Base-by-base conservation (phyloP, 2,797 vertebrate genomes). In the Arremon brunneinucha region DNA sequence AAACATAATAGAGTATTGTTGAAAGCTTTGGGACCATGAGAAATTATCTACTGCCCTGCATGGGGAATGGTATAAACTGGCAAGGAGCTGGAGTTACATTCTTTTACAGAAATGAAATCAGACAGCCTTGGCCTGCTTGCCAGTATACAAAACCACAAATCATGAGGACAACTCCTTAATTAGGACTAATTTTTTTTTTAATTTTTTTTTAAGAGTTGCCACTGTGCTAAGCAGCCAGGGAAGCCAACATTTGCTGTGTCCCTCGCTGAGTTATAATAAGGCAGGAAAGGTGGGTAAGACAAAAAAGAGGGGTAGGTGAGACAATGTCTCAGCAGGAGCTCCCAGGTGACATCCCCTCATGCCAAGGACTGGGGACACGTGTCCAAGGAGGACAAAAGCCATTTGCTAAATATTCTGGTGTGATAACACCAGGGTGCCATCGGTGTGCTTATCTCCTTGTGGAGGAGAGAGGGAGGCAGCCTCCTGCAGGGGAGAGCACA, bases 1-100 rank as follows among this genome's bases (percentile, higher is more conserved):
- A 94, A 77, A 94, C 95, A 98, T 97, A 98, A 98, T 96, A 94
- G 95, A 96, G 96, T 98, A 97, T 98, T 98, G 98, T 98, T 98
- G 95, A 95, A 96, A 97, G 90, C 94, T 95, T 93, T 95, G 97
- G 96, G 97, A 97, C 97, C 96, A 97, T 96, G 97, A 97, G 97
- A 97, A 97, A 97, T 96, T 97, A 96, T 97, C 95, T 97, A 93
- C 86, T 97, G 96, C 96, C 97, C 94, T 30, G 95, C 95, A 93
- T 96, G 96, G 96, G 96, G 96, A 97, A 97, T 96, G 97, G 96
- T 97, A 96, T 95, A 97, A 97, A 97, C 96, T 97, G 96, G 97
- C 97, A 97, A 97, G 81, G 88, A 95, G 91, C 68, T 91, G 92
- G 81, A 97, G 94, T 94, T 93, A 92, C 87, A 92, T 97, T 95